Percentiles rank a stretch among this genome's conserved stretches.
These are phyloP conservation scores for Eurypyga helias DNA, from an alignment of 2,113 vertebrate species.

Conservation along the genomic window DNA sequence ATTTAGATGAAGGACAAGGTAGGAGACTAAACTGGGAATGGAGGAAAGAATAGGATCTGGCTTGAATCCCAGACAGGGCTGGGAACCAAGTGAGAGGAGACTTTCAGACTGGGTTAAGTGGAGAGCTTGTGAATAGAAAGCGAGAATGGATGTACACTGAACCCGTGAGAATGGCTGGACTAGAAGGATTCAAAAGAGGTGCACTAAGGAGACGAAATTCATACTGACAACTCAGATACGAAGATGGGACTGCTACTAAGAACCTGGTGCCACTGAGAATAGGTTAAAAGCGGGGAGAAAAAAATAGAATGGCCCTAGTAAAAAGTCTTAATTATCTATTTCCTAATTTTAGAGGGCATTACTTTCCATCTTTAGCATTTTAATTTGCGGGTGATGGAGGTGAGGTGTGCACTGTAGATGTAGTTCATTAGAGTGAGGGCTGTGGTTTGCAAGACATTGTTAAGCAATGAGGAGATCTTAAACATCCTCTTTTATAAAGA, in stretches of 20 bases:
- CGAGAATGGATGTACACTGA: background rate
- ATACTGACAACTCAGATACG: background rate
- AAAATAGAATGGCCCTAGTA: background rate
- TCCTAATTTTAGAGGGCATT: background rate
- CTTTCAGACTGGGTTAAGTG: background rate
- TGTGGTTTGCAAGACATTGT: background rate
- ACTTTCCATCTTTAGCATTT: background rate
- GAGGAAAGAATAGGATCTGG: background rate
- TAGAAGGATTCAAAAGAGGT: background rate
- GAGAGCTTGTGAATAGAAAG: background rate
- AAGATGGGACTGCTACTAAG: background rate
- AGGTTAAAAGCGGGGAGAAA: background rate
- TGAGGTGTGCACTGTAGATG: background rate
- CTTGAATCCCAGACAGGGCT: background rate
- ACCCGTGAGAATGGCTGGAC: background rate
- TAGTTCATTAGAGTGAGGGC: background rate
- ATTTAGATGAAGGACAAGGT: background rate
- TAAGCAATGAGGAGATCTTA: conserved; percentile 7
- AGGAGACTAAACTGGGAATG: background rate
- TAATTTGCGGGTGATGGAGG: background rate
- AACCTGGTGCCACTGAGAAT: background rate
- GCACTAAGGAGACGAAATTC: background rate
- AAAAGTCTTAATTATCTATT: background rate
- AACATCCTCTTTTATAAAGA: conserved; percentile 32
- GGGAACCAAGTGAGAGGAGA: background rate